Conservation (phyloP, 2,797 vertebrate genomes). For the Rhyacichthys aspro region DNA sequence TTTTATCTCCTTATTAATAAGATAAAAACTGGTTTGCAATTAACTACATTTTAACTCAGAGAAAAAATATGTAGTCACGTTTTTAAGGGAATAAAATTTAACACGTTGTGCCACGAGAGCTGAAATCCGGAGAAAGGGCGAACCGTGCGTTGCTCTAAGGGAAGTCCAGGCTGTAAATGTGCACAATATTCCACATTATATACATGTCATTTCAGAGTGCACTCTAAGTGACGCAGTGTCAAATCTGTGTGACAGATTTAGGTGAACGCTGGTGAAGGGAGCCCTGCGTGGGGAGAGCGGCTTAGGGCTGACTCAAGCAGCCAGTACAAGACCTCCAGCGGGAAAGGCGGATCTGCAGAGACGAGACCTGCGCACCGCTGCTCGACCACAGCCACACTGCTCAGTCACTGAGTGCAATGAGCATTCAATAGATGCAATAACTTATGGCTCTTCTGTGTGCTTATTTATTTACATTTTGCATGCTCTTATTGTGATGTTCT, state of each 20-base stretch:
- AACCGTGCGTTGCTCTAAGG: conserved; percentile 68
- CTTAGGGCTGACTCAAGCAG: conserved; percentile 87
- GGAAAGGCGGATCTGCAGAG: conserved; percentile 71
- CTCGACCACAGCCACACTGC: no score
- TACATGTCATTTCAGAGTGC: conserved; percentile 96
- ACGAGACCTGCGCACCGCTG: conserved; percentile 62
- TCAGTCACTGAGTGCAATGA: no score
- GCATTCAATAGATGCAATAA: no score
- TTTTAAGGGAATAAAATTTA: background rate
- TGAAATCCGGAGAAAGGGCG: conserved; percentile 33
- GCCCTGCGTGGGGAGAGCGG: conserved; percentile 88
- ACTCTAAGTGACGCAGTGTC: conserved; percentile 92
- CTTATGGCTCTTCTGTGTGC: no score
- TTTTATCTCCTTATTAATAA: no score
- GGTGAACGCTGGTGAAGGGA: conserved; percentile 93
- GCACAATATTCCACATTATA: conserved; percentile 99
- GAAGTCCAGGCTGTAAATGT: conserved; percentile 91
- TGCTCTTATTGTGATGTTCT: no score
- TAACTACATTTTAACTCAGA: background rate
- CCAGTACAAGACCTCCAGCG: conserved; percentile 88
- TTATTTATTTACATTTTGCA: no score
- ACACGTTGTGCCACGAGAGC: background rate
- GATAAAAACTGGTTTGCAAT: no score
- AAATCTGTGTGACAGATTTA: conserved; percentile 99
- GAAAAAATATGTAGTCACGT: background rate